Percentiles rank a stretch among this genome's conserved stretches.
Conservation (phyloP, 2,113 vertebrate genomes). For the Antennarius striatus region DNA sequence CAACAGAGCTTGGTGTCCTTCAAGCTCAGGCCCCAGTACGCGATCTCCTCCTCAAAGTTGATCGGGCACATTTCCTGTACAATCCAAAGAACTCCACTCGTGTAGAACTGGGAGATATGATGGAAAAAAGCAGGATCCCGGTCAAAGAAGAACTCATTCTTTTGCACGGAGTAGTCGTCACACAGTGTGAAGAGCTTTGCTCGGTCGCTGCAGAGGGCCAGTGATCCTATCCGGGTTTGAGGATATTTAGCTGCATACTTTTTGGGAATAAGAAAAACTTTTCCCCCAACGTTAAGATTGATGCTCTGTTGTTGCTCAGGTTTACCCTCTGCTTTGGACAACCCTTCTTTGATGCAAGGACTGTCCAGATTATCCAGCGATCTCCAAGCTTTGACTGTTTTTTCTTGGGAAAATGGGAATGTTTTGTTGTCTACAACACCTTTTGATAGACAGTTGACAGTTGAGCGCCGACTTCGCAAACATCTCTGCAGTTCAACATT, state of each 20-base stretch:
- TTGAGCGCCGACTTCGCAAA: constrained; percentile 34
- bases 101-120: constrained; percentile 82
- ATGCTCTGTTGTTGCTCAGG: constrained; percentile 50
- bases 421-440: constrained; percentile 34
- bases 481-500: constrained; percentile 18
- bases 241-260: constrained; percentile 72
- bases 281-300: constrained; percentile 80
- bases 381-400: constrained; percentile 74
- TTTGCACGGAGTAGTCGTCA: constrained; percentile 79
- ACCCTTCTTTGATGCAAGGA: neutral
- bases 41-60: constrained; percentile 84
- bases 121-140: constrained; percentile 79
- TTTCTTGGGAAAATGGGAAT: constrained; percentile 70
- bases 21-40: constrained; percentile 86
- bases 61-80: constrained; percentile 82
- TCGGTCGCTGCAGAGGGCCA: constrained; percentile 72
- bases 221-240: constrained; percentile 74
- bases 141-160: constrained; percentile 83
- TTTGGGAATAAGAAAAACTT: constrained; percentile 73
- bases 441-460: constrained; percentile 55
- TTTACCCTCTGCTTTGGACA: constrained; percentile 1
- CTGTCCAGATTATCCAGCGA: constrained; percentile 67
- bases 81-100: constrained; percentile 80
- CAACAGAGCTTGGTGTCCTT: constrained; percentile 83
- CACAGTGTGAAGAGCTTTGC: constrained; percentile 74